phyloP scores from a whole-genome alignment of 2,888 invertebrate genomes.

The Meandrusa payeni region DNA sequence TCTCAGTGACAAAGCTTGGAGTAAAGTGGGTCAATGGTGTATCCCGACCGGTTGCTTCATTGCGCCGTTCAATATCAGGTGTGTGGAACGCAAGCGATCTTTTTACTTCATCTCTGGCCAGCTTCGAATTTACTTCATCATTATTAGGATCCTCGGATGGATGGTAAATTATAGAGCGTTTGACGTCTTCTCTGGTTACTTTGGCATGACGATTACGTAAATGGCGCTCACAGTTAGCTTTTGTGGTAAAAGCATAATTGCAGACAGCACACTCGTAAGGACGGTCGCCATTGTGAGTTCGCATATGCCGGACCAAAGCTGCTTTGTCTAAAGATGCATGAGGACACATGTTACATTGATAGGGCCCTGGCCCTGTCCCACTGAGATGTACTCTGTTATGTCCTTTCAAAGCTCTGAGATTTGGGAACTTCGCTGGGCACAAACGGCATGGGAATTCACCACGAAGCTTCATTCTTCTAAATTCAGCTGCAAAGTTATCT shows the following conservation, averaged over 20 bases:
- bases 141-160: slow-evolving; percentile 92
- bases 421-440: slow-evolving; percentile 93
- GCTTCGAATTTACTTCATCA: slow-evolving; percentile 83
- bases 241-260: slow-evolving; percentile 97
- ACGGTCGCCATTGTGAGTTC: slow-evolving; percentile 96
- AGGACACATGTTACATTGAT: slow-evolving; percentile 96
- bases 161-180: slow-evolving; percentile 92
- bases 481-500: slow-evolving; percentile 91
- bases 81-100: slow-evolving; percentile 79
- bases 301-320: slow-evolving; percentile 93
- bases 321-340: slow-evolving; percentile 95
- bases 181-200: slow-evolving; percentile 92
- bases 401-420: slow-evolving; percentile 93
- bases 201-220: slow-evolving; percentile 94
- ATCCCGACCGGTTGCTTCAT: slow-evolving; percentile 59
- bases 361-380: slow-evolving; percentile 88
- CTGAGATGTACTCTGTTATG: slow-evolving; percentile 93
- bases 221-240: slow-evolving; percentile 98
- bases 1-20: slow-evolving; percentile 66
- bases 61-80: slow-evolving; percentile 71
- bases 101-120: slow-evolving; percentile 77
- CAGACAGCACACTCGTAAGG: slow-evolving; percentile 98
- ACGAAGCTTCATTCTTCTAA: slow-evolving; percentile 92
- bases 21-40: slow-evolving; percentile 70
- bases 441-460: slow-evolving; percentile 95